Evolutionary conservation across 1,140 invertebrate genomes (phyloP), one percentile per base, ranked within the genome.

Genomic region (Saxidomus purpurata): DNA sequence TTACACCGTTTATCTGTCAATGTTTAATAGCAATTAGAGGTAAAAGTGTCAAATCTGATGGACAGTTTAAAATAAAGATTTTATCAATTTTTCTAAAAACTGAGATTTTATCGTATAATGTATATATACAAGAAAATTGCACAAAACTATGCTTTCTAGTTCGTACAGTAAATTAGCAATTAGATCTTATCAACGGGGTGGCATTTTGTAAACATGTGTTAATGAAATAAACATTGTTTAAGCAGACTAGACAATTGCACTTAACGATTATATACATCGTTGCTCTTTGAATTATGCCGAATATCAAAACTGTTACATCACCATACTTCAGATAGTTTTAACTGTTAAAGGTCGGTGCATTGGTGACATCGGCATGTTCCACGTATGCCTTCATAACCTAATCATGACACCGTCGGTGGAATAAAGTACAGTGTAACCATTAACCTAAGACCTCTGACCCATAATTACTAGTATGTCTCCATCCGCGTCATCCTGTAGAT

Each of bases 1-100:
- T 71, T 17, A 71, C 22, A 71, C 67, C 34, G 67, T 71, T 71
- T 19, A 71, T 38, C 36, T 71, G 67, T 71, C 67, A 71, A 19
- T 8, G 17, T 38, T 71, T 36, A 71, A 38, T 40, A 17, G 59
- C n/a, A 63, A 63, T 63, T 25, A 28, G n/a, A n/a, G n/a, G 9
- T 71, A 71, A 19, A 71, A 36, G 11, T 8, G 67, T 71, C 67
- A 71, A 38, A n/a, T 38, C 6, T 9, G 67, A 71, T 71, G 22
- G 67, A 19, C 34, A 19, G 34, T 3, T 15, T 71, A 38, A 67
- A 71, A 71, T 71, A 15, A 36, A 38, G 67, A 71, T 71, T 71
- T 71, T 71, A 71, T 71, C 67, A 34, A 38, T 31, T 38, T 71
- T 38, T 28, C 4, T 15, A 67, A 67, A 71, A 71, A 38, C 17